Conservation (phyloP, 2,888 invertebrate genomes). For the Stenodema calcarata region DNA sequence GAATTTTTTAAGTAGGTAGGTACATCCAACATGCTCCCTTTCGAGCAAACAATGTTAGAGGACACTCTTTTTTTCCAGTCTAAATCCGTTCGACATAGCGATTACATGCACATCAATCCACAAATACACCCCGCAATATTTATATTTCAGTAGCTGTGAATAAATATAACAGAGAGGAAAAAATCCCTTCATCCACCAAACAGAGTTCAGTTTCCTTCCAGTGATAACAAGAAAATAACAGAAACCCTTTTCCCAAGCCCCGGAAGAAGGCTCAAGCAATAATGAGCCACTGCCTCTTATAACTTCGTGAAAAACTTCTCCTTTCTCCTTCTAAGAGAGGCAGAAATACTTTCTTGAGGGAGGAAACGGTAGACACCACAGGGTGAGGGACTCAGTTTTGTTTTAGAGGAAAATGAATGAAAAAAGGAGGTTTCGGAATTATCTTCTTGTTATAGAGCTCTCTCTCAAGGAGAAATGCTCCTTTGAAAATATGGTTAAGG, state of each 20-base stretch:
- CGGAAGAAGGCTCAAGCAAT: not conserved
- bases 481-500: constrained; percentile 2
- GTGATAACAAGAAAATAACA: not conserved
- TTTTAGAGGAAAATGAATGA: not conserved
- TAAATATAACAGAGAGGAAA: not conserved
- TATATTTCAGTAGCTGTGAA: not conserved
- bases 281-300: not conserved
- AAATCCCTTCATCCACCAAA: not conserved
- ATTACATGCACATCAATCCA: not conserved
- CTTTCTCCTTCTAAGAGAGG: not conserved
- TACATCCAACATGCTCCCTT: too few species aligned
- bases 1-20: too few species aligned
- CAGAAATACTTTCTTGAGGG: not conserved
- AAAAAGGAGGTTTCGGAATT: not conserved
- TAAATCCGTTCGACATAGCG: too few species aligned
- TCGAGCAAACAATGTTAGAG: too few species aligned
- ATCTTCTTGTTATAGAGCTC: constrained; percentile 1
- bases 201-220: not conserved
- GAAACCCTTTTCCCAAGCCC: not conserved
- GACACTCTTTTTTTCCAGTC: too few species aligned
- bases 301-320: constrained; percentile 6
- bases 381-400: not conserved
- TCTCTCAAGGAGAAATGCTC: not conserved
- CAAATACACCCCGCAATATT: not conserved
- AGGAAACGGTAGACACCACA: not conserved